A percentile compares a stretch with the other conserved stretches of the same genome.
These are phyloP conservation scores for Equus przewalskii DNA, from an alignment of 2,113 vertebrate genomes.

Conservation along the genomic window DNA sequence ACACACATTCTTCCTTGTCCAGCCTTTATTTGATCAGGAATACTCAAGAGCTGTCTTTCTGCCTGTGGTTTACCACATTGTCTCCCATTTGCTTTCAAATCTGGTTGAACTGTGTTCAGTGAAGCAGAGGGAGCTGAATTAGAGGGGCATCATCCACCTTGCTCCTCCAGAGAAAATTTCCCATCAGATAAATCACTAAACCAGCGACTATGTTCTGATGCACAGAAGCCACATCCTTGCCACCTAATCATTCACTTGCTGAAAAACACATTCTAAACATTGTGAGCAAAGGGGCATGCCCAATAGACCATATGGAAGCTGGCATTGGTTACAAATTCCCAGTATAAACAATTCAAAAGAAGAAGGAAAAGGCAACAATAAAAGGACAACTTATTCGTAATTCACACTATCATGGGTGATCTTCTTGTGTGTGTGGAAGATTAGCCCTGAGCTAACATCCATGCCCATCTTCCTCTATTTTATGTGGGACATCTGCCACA, in stretches of 20 bases:
- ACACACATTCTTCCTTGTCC: conserved; percentile 73
- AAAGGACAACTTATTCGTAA: neutral
- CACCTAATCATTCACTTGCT: neutral
- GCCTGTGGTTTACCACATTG: neutral
- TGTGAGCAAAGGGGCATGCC: neutral
- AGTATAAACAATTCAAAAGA: conserved; percentile 3
- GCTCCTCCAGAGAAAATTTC: conserved; percentile 25
- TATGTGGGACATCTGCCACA: too few species aligned
- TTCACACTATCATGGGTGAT: neutral
- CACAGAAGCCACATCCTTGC: neutral
- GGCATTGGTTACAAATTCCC: neutral
- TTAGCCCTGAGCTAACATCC: too few species aligned
- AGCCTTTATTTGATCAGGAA: conserved; percentile 66
- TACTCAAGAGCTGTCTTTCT: conserved; percentile 63
- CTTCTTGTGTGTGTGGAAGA: neutral
- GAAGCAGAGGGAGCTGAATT: conserved; percentile 51
- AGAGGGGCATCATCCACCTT: conserved; percentile 10
- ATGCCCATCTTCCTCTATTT: too few species aligned
- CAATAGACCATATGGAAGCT: neutral
- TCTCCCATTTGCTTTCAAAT: conserved; percentile 67
- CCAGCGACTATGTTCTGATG: conserved; percentile 18
- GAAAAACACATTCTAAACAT: neutral
- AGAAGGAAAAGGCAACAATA: neutral
- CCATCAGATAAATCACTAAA: conserved; percentile 71
- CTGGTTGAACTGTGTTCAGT: conserved; percentile 47